Conservation (phyloP, 2,113 vertebrate species). For the Tapirus terrestris region DNA sequence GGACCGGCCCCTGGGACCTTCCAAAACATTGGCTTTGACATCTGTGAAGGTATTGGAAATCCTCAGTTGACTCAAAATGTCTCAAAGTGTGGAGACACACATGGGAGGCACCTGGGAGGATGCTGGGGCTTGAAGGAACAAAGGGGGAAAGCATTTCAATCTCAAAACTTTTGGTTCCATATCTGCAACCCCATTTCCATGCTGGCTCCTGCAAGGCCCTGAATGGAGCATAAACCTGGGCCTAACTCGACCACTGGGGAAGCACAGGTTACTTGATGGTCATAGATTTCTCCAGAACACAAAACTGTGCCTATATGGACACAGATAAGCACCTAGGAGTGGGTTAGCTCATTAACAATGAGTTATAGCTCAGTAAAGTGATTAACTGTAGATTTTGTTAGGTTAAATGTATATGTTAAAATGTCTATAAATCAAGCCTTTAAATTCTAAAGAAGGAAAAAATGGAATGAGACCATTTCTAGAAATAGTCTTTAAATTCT, state of each 20-base stretch:
- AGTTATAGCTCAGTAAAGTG: neutral
- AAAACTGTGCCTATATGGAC: neutral
- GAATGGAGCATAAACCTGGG: neutral
- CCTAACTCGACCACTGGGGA: neutral
- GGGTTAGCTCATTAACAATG: neutral
- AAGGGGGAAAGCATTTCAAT: neutral
- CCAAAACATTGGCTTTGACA: conserved; percentile 61
- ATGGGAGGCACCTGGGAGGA: neutral
- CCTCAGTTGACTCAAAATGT: neutral
- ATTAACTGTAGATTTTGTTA: neutral
- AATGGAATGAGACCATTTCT: neutral
- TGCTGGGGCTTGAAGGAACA: neutral
- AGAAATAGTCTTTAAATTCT: neutral
- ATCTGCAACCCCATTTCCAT: neutral
- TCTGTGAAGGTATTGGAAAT: conserved; percentile 43
- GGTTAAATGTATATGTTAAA: neutral
- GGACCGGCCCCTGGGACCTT: neutral
- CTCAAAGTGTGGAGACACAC: neutral
- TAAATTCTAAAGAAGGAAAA: neutral
- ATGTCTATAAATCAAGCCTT: neutral
- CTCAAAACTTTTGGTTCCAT: neutral
- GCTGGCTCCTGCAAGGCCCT: neutral
- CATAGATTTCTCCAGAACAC: neutral
- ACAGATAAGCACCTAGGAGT: neutral
- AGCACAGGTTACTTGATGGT: neutral